These are phyloP conservation scores for Pseudomugil tenellus DNA, from an alignment of 2,797 vertebrate genomes.

Conservation along the genomic window DNA sequence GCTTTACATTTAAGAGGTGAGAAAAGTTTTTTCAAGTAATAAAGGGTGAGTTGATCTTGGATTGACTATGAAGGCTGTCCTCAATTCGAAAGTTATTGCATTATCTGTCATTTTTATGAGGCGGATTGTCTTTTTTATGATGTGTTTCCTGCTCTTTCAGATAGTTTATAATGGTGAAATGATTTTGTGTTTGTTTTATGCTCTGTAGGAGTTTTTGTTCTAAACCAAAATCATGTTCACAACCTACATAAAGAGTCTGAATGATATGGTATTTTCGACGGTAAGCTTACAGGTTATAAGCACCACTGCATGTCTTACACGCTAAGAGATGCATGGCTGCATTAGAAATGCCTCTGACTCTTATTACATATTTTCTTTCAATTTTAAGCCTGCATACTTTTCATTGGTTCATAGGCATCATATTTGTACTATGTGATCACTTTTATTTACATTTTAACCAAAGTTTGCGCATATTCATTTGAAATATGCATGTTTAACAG, in stretches of 20 bases:
- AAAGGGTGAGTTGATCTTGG: conserved; percentile 71
- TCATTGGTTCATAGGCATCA: conserved; percentile 39
- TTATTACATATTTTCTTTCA: conserved; percentile 27
- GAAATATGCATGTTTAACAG: conserved; percentile 48
- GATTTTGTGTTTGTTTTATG: conserved; percentile 76
- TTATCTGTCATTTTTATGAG: conserved; percentile 42
- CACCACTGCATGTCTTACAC: conserved; percentile 73
- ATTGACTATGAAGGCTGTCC: conserved; percentile 10
- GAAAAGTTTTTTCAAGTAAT: conserved; percentile 55
- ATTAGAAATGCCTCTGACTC: conserved; percentile 56
- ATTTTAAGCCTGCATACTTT: conserved; percentile 44
- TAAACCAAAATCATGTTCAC: conserved; percentile 82
- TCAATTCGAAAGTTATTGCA: conserved; percentile 21
- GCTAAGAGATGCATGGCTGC: conserved; percentile 74
- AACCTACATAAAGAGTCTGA: conserved; percentile 83
- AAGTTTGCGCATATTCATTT: conserved; percentile 24
- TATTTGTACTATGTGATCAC: conserved; percentile 40
- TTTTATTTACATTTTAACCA: conserved; percentile 17
- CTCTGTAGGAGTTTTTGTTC: conserved; percentile 81
- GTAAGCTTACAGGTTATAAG: conserved; percentile 74
- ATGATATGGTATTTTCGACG: conserved; percentile 84
- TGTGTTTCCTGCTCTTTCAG: conserved; percentile 38
- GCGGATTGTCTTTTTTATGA: conserved; percentile 19
- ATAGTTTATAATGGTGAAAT: conserved; percentile 59
- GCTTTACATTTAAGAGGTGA: conserved; percentile 11